phyloP scores from a whole-genome alignment of 2,113 vertebrate species.

The Otis tarda region DNA sequence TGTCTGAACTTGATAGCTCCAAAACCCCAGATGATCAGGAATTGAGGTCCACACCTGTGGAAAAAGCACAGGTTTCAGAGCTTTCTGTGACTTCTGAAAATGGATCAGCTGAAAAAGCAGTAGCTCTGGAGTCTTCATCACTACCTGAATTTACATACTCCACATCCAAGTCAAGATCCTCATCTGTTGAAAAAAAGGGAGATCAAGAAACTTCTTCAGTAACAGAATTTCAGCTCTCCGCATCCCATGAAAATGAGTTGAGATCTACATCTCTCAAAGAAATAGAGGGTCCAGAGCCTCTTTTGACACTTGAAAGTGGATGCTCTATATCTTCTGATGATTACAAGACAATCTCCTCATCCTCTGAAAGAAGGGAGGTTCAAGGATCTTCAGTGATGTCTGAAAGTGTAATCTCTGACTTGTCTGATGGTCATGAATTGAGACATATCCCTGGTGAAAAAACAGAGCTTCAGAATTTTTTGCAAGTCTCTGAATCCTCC shows the following conservation, averaged over 20 bases:
- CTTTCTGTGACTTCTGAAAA: background rate
- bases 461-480: background rate
- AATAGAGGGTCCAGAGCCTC: constrained; percentile 21
- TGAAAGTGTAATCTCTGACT: constrained; percentile 45
- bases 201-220: constrained; percentile 22
- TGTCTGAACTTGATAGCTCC: constrained; percentile 66
- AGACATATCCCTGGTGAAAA: background rate
- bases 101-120: constrained; percentile 41
- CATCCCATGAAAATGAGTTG: constrained; percentile 26
- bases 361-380: background rate
- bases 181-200: constrained; percentile 4
- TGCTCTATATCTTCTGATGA: constrained; percentile 61
- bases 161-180: background rate
- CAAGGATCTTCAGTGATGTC: constrained; percentile 44
- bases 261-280: constrained; percentile 3
- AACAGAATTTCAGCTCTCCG: constrained; percentile 45
- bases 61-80: background rate
- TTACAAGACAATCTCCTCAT: background rate
- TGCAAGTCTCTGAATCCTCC: background rate
- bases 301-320: background rate
- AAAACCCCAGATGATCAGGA: constrained; percentile 65
- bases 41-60: constrained; percentile 64
- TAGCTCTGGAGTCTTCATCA: background rate
- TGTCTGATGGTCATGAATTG: background rate
- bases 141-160: background rate